Evolutionary conservation across 1,140 invertebrate species (phyloP).

Genomic region (Leptinotarsa undecemlineata): DNA sequence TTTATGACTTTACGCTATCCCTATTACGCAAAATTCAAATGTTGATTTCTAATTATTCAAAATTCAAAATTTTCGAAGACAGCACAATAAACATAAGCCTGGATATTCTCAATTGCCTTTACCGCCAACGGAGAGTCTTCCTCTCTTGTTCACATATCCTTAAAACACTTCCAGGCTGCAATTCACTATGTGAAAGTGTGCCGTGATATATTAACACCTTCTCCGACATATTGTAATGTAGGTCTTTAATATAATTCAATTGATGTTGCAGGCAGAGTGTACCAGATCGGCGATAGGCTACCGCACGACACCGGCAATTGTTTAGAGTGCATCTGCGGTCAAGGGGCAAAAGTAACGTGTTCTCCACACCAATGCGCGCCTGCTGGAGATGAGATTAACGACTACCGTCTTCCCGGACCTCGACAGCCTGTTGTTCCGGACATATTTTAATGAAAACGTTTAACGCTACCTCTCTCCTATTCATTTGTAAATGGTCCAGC

Average conservation of each 20-base stretch:
- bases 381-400: constrained; percentile 50
- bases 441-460: constrained; percentile 43
- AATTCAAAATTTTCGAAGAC: too few species aligned
- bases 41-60: too few species aligned
- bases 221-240: too few species aligned
- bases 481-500: background rate
- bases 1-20: too few species aligned
- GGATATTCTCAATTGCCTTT: too few species aligned
- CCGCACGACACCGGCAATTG: constrained; percentile 72
- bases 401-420: constrained; percentile 51
- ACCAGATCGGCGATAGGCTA: constrained; percentile 65
- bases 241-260: background rate
- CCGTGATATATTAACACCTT: too few species aligned
- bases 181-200: too few species aligned
- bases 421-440: constrained; percentile 43
- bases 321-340: constrained; percentile 68
- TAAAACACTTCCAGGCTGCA: too few species aligned
- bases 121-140: too few species aligned
- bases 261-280: constrained; percentile 61
- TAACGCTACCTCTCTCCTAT: background rate
- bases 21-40: too few species aligned
- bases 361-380: constrained; percentile 59
- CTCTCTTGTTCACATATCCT: too few species aligned
- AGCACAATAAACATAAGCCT: too few species aligned
- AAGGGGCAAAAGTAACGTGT: constrained; percentile 68